Evolutionary conservation across 2,888 invertebrate genomes (phyloP).

Genomic region (Lapara coniferarum): DNA sequence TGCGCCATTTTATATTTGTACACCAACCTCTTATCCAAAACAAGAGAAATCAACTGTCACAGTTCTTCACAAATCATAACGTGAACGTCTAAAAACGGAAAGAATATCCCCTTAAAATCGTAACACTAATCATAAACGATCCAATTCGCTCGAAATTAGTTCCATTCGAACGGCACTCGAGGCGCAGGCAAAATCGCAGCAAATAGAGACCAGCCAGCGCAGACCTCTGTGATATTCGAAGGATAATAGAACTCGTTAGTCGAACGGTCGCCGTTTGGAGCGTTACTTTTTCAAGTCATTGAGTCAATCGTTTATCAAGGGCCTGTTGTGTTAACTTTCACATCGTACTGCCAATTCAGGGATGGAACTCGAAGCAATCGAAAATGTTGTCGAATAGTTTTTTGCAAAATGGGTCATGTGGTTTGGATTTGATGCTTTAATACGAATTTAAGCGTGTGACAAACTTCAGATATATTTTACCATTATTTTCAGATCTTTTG

Average conservation of each 20-base stretch:
- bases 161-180: conserved; percentile 47
- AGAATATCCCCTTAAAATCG: conserved; percentile 33
- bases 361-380: conserved; percentile 1
- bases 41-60: too few relatives aligned
- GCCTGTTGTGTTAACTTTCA: conserved; percentile 80
- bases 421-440: not conserved
- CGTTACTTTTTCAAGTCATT: conserved; percentile 82
- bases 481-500: too few relatives aligned
- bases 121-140: conserved; percentile 44
- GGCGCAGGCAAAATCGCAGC: conserved; percentile 11
- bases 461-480: too few relatives aligned
- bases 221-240: conserved; percentile 56
- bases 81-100: not conserved
- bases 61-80: not conserved
- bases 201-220: conserved; percentile 58
- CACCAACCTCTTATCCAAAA: too few relatives aligned
- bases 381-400: conserved; percentile 10
- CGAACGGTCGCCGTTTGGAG: conserved; percentile 70
- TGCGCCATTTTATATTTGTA: too few relatives aligned
- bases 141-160: conserved; percentile 60
- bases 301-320: conserved; percentile 83
- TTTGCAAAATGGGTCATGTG: not conserved
- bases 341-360: conserved; percentile 42
- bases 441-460: too few relatives aligned
- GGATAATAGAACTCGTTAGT: conserved; percentile 80